Evolutionary conservation across 1,140 invertebrate species (phyloP).

Genomic region (Daktulosphaira vitifoliae): DNA sequence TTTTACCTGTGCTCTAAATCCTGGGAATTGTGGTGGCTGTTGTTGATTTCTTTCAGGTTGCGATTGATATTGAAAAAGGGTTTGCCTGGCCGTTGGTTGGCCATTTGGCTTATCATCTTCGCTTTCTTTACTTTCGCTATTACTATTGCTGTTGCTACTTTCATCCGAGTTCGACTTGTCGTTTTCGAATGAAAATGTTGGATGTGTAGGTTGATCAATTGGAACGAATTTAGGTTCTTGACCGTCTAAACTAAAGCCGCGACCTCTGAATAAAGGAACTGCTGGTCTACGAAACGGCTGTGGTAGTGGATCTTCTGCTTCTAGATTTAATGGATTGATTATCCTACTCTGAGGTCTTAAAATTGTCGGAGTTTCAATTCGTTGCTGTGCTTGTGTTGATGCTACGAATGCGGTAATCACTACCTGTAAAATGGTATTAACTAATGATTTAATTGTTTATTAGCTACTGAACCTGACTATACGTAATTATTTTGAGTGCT

Average conservation of each 20-base stretch:
- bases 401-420: neutral
- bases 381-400: neutral
- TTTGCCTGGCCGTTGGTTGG: no score
- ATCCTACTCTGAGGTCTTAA: neutral
- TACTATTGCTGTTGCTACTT: neutral
- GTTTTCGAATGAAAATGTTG: neutral
- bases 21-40: neutral
- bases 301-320: neutral
- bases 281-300: conserved; percentile 6
- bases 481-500: no score
- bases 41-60: neutral
- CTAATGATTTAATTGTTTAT: no score
- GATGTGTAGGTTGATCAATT: neutral
- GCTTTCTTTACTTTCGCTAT: no score
- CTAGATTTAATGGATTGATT: neutral
- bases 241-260: neutral
- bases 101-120: no score
- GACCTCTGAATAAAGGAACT: neutral
- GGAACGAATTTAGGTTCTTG: neutral
- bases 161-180: neutral
- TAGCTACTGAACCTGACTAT: no score
- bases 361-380: neutral
- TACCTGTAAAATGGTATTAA: no score
- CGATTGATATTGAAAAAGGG: neutral
- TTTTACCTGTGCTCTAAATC: conserved; percentile 2